Conservation (phyloP, 2,113 vertebrate species). For the Chaetodon auriga region DNA sequence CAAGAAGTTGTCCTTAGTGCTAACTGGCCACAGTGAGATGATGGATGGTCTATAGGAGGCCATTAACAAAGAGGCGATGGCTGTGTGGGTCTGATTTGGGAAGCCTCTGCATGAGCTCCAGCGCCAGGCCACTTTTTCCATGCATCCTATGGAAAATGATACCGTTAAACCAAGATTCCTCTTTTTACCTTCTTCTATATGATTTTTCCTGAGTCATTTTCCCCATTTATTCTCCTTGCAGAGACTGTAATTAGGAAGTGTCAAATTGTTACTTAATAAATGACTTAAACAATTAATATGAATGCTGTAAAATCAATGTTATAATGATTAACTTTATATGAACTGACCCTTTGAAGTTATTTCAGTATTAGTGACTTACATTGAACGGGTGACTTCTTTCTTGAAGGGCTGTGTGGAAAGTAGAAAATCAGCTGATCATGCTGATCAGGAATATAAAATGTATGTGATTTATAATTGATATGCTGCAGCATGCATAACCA, state of each 20-base stretch:
- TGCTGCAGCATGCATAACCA: too few species aligned
- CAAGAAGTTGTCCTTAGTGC: constrained; percentile 68
- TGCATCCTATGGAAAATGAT: constrained; percentile 15
- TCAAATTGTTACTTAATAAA: neutral
- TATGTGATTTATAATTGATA: too few species aligned
- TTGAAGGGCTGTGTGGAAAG: neutral
- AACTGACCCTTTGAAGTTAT: too few species aligned
- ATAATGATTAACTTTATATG: too few species aligned
- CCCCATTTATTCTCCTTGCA: neutral
- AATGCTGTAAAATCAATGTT: too few species aligned
- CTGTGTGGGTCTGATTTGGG: constrained; percentile 43
- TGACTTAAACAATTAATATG: too few species aligned
- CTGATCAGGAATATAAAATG: too few species aligned
- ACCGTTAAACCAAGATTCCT: neutral
- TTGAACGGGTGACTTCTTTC: neutral
- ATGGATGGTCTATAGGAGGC: constrained; percentile 64
- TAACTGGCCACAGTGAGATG: constrained; percentile 60
- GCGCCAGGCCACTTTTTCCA: neutral
- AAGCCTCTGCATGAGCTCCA: constrained; percentile 22
- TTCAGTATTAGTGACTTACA: neutral
- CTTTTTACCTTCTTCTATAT: neutral
- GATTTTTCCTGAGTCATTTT: neutral
- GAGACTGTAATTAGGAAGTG: neutral
- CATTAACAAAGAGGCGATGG: constrained; percentile 51
- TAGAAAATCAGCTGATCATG: too few species aligned